These are phyloP conservation scores for Nothura maculosa DNA, from an alignment of 2,797 vertebrate genomes.

Conservation along the genomic window DNA sequence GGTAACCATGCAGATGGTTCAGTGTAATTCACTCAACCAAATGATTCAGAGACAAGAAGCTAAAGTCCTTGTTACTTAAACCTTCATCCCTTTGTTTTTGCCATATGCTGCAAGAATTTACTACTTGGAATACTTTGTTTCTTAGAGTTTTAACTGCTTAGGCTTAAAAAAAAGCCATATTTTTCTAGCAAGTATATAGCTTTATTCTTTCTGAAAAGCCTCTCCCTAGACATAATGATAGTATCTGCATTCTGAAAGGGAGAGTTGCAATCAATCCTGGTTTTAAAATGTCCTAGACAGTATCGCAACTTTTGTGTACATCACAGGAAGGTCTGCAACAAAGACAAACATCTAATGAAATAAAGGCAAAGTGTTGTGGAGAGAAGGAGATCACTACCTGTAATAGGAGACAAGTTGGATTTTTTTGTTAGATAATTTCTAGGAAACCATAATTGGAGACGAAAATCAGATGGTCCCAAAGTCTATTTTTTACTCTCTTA, in stretches of 20 bases:
- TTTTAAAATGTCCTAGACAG: constrained; percentile 14
- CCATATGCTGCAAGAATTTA: neutral
- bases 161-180: neutral
- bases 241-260: constrained; percentile 45
- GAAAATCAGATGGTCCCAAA: neutral
- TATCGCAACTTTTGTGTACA: neutral
- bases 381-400: neutral
- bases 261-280: constrained; percentile 31
- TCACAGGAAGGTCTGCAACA: neutral
- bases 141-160: neutral
- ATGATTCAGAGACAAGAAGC: neutral
- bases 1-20: constrained; percentile 14
- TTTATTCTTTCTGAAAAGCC: neutral
- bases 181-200: neutral
- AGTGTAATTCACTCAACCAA: constrained; percentile 2
- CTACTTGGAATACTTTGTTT: neutral
- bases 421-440: neutral
- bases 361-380: neutral
- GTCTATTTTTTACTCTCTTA: neutral
- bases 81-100: neutral
- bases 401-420: neutral
- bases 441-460: neutral
- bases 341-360: constrained; percentile 2
- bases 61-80: constrained; percentile 10
- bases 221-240: constrained; percentile 6